Base-by-base conservation (phyloP, 2,888 invertebrate genomes). In the Acanthoscelides obtectus region DNA sequence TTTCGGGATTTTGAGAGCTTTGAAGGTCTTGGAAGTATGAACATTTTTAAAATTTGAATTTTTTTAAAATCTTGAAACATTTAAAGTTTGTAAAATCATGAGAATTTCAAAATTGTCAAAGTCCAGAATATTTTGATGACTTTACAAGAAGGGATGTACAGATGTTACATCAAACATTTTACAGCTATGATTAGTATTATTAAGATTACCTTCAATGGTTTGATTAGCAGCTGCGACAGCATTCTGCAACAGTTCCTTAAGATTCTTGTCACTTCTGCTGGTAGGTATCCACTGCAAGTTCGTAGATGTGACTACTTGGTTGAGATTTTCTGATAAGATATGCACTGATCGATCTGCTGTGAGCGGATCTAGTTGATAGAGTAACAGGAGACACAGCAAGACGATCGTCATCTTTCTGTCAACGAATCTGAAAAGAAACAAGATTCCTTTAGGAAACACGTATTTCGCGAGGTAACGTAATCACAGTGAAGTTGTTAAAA, bases 281-380 rank as follows among this genome's bases (percentile, higher is more conserved):
- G 83, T 86, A 0, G 89, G 88, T 70, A 92, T 88, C 95, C 95
- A 95, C 81, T 90, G 89, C 70, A 95, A 87, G 0, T 94, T 93
- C 80, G 92, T 93, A 6, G 95, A 95, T 3, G 95, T 95, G 70
- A 93, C 87, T 71, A 91, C 87, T 84, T 94, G 94, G 74, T 90
- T 89, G 70, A 84, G 77, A 79, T 85, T 85, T 77, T 80, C 83
- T 0, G 84, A 80, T 64, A 85, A 76, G 70, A 83, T 82, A 73
- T 83, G 81, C 5, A 83, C 84, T 22, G 81, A 78, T 6, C 80
- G 79, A 70, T 83, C 81, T 25, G 77, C 75, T 20, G 67, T 70
- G 0, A 75, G 74, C 20, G 72, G 68, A 2, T 72, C 27, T 20
- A 73, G 73, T 89, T 81, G 81, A 86, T 69, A 75, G 22, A 69